Base-by-base conservation (phyloP, 1,140 invertebrate species). In the Bathynomus jamesi region DNA sequence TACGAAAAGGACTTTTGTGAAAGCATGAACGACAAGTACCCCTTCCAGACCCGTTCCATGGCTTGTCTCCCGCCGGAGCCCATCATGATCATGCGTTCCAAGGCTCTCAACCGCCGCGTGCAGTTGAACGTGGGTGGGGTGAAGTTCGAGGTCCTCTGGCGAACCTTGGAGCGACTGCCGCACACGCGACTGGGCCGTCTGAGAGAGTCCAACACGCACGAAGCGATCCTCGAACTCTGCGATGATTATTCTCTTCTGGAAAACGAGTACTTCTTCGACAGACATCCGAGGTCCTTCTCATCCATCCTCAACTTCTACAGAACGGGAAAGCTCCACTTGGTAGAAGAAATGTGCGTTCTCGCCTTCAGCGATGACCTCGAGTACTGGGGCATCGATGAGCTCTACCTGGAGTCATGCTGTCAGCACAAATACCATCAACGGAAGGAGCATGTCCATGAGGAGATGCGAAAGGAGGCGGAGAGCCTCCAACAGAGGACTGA, bases 241-340 rank as follows among this genome's bases (percentile, higher is more conserved):
- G 96, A 99, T 83, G 96, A 98, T 83, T 98, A 98, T 84, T 95
- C 92, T 61, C 86, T 98, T 62, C 89, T 93, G 76, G 93, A 97
- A 84, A 98, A 98, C 87, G 96, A 99, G 85, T 99, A 96, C 83
- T 99, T 98, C 85, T 99, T 99, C 85, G 96, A 99, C 84, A 88
- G 96, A 67, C 95, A 99, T 84, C 96, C 96, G 71, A 92, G 96
- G 80, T 96, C 94, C 76, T 99, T 99, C 84, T 94, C 92, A 84
- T 96, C 94, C 74, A 96, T 99, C 76, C 86, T 99, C 72, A 98
- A 98, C 84, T 98, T 98, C 84, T 98, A 98, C 85, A 88, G 96
- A 75, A 98, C 95, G 71, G 95, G 95, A 30, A 98, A 98, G 82
- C 86, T 99, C 67, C 96, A 99, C 85, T 87, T 98, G 79, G 95